Evolutionary conservation across 2,113 vertebrate genomes (phyloP).

Genomic region (Atrichornis clamosus): DNA sequence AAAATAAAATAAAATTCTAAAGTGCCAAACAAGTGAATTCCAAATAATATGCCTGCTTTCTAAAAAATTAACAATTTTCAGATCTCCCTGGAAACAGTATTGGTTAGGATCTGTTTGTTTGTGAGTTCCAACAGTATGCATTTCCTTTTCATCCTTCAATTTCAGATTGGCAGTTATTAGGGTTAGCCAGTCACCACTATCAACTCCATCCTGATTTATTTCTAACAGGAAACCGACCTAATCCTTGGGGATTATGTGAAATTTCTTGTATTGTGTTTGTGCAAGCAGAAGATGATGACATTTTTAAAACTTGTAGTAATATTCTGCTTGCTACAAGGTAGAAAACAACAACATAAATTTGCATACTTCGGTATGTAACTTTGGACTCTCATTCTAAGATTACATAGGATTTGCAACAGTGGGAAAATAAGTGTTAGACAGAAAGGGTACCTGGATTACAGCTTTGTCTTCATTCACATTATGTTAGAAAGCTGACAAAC

Average conservation of each 20-base stretch:
- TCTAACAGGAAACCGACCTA: background rate
- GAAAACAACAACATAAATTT: background rate
- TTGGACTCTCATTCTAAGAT: background rate
- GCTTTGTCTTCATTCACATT: rapidly evolving
- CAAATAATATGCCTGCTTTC: background rate
- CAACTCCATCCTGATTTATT: background rate
- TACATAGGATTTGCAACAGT: rapidly evolving
- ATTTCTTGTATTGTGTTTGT: background rate
- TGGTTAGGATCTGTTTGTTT: background rate
- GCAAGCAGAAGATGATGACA: background rate
- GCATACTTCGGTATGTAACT: background rate
- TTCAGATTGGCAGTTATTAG: background rate
- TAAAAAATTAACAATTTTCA: background rate
- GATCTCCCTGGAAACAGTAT: background rate
- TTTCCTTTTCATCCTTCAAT: background rate
- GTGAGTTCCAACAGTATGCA: background rate
- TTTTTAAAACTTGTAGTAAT: background rate
- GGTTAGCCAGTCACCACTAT: background rate
- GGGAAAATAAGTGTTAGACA: background rate
- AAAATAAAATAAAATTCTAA: background rate
- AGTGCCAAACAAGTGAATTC: background rate
- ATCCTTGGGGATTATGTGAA: background rate
- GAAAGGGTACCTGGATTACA: background rate
- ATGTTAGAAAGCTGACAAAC: background rate
- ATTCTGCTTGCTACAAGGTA: background rate